Percentiles rank a stretch among this genome's conserved stretches.
phyloP scores from a whole-genome alignment of 2,888 invertebrate species.

The Drosophila glabriapex region DNA sequence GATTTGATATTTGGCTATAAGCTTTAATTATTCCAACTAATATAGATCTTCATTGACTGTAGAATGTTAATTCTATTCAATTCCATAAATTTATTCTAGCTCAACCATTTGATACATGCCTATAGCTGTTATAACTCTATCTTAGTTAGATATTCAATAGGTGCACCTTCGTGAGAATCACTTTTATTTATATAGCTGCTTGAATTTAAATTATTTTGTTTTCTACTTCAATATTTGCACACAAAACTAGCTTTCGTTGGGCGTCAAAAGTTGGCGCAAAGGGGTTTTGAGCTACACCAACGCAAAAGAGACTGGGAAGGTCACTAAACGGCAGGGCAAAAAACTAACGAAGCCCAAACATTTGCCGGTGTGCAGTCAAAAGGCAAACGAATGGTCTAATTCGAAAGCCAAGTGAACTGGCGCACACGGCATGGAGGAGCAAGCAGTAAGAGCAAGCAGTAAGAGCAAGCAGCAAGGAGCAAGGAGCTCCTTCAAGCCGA shows the following conservation, averaged over 20 bases:
- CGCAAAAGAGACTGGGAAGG: slow-evolving; percentile 13
- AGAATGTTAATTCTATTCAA: neutral
- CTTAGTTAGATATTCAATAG: neutral
- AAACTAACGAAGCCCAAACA: slow-evolving; percentile 78
- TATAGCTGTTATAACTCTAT: neutral
- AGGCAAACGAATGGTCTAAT: slow-evolving; percentile 72
- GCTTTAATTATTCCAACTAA: too few species aligned
- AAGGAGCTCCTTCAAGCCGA: slow-evolving; percentile 4
- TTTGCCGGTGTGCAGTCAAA: slow-evolving; percentile 77
- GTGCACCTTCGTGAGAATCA: neutral
- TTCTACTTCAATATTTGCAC: slow-evolving; percentile 1
- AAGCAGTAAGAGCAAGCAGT: neutral
- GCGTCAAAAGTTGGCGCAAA: neutral
- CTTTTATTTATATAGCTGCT: neutral
- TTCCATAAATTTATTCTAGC: neutral
- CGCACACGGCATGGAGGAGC: slow-evolving; percentile 32
- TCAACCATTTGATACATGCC: neutral
- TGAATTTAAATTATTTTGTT: neutral
- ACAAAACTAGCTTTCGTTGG: neutral
- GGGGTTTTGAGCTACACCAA: neutral
- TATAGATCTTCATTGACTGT: too few species aligned
- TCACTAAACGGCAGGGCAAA: slow-evolving; percentile 40
- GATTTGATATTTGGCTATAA: too few species aligned
- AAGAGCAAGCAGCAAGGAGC: neutral
- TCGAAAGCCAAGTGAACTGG: slow-evolving; percentile 77